These are phyloP conservation scores for Sclerodermus sp. DNA, from an alignment of 2,888 invertebrate species.

Conservation along the genomic window DNA sequence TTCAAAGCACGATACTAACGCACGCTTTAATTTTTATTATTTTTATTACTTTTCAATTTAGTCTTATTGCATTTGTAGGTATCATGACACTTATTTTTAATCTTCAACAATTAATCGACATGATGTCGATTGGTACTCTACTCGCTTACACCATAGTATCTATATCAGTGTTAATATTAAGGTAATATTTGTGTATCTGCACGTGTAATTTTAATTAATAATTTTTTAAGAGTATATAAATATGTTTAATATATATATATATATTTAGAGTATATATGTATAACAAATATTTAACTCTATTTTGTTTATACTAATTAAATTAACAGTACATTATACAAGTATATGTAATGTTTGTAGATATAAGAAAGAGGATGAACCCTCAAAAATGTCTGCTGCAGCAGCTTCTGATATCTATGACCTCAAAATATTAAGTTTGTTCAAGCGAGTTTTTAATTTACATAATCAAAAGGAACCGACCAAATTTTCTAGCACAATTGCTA, in stretches of 20 bases:
- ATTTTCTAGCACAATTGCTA: slow-evolving; percentile 68
- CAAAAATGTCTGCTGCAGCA: slow-evolving; percentile 22
- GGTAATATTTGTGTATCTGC: slow-evolving; percentile 66
- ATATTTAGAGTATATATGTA: no score
- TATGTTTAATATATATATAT: no score
- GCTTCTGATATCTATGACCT: slow-evolving; percentile 37
- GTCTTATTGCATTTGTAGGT: slow-evolving; percentile 60
- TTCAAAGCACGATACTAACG: no score
- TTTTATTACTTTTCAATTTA: background rate
- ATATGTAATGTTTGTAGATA: slow-evolving; percentile 38
- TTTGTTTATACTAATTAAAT: background rate
- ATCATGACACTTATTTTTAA: slow-evolving; percentile 88
- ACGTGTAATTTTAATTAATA: no score
- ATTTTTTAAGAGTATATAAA: no score
- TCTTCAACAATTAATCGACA: slow-evolving; percentile 87
- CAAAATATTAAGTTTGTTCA: slow-evolving; percentile 43
- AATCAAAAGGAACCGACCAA: slow-evolving; percentile 69
- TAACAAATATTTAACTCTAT: background rate
- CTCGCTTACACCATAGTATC: slow-evolving; percentile 91
- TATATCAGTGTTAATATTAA: slow-evolving; percentile 82
- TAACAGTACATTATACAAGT: background rate
- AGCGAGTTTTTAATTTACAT: slow-evolving; percentile 73
- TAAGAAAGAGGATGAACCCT: slow-evolving; percentile 32
- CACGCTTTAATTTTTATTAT: background rate
- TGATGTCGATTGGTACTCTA: slow-evolving; percentile 94